These are phyloP conservation scores for Chaetodon trifasciatus DNA, from an alignment of 2,797 vertebrate genomes.

Conservation along the genomic window DNA sequence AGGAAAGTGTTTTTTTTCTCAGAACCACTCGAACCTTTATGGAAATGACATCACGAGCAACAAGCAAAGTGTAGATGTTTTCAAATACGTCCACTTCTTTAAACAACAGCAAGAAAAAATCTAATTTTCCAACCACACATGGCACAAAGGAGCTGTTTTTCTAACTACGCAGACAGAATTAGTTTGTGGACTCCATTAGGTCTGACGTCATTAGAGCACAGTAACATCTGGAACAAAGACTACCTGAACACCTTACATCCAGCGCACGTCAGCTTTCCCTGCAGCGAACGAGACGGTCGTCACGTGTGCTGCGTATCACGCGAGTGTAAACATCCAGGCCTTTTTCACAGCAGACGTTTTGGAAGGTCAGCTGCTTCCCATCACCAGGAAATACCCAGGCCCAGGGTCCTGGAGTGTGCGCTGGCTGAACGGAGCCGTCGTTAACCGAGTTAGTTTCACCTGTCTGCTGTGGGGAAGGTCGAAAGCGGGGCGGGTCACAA, in stretches of 20 bases:
- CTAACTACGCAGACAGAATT: neutral
- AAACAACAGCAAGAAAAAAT: neutral
- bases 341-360: neutral
- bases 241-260: neutral
- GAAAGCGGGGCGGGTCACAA: neutral
- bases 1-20: conserved; percentile 8
- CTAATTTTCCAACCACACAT: neutral
- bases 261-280: neutral
- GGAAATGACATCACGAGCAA: conserved; percentile 16
- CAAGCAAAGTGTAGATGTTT: conserved; percentile 1
- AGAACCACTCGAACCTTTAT: conserved; percentile 19
- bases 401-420: neutral
- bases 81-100: neutral
- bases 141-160: conserved; percentile 12
- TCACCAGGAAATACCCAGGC: neutral
- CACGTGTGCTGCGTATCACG: neutral
- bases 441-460: neutral
- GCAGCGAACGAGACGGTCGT: too few species aligned
- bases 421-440: neutral
- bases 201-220: conserved; percentile 17
- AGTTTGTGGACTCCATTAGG: neutral
- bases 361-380: neutral
- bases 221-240: conserved; percentile 6
- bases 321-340: conserved; percentile 1
- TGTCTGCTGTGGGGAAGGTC: neutral